These are phyloP conservation scores for Anas acuta DNA, from an alignment of 2,797 vertebrate genomes.

Conservation along the genomic window DNA sequence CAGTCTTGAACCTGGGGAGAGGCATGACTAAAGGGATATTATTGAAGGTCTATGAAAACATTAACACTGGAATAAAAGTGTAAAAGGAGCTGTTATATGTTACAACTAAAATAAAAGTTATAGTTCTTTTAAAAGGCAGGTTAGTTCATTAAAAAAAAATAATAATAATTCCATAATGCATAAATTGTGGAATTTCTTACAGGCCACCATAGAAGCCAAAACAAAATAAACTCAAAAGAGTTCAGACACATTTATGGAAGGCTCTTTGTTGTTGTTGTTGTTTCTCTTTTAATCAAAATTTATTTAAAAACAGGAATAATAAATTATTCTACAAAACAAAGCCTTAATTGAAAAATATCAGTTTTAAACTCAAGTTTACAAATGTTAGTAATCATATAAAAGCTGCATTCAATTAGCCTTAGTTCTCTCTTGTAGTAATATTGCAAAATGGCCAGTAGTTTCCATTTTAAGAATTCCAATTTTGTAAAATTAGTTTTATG, in stretches of 20 bases:
- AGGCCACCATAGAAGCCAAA: neutral
- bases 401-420: neutral
- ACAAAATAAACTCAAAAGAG: neutral
- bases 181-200: neutral
- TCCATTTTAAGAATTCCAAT: neutral
- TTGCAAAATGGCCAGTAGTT: neutral
- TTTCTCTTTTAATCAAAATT: neutral
- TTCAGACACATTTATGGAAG: neutral
- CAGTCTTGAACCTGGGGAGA: neutral
- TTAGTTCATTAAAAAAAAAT: neutral
- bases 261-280: neutral
- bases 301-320: neutral
- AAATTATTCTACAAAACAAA: neutral
- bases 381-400: neutral
- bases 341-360: neutral
- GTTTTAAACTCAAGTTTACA: neutral
- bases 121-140: neutral
- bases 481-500: neutral
- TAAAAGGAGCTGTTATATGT: neutral
- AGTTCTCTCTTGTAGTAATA: neutral
- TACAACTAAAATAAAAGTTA: neutral
- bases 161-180: neutral
- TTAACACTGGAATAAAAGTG: neutral
- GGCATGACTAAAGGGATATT: neutral
- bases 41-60: neutral